Conservation (phyloP, 2,888 invertebrate species). For the Volucella bombylans region DNA sequence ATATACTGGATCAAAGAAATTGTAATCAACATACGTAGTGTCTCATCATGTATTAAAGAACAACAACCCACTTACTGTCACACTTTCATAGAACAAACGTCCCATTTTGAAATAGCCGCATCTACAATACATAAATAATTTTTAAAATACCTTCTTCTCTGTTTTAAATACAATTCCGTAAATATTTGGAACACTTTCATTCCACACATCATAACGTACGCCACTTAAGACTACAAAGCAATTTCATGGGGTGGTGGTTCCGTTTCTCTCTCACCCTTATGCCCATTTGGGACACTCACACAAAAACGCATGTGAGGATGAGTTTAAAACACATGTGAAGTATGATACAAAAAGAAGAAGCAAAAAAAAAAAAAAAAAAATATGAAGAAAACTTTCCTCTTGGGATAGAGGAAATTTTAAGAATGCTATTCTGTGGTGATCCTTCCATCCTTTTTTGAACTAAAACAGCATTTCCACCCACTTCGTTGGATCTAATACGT, state of each 20-base stretch:
- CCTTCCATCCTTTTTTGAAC: slow-evolving; percentile 10
- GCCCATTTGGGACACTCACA: slow-evolving; percentile 31
- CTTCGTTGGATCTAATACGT: neutral
- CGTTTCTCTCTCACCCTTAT: slow-evolving; percentile 2
- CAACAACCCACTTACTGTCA: too few species aligned
- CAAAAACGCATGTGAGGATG: too few species aligned
- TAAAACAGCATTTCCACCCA: neutral
- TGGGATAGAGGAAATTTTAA: slow-evolving; percentile 24
- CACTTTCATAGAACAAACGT: too few species aligned
- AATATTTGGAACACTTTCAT: neutral
- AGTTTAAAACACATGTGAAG: neutral
- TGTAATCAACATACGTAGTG: too few species aligned
- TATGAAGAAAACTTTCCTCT: slow-evolving; percentile 36
- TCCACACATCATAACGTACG: neutral
- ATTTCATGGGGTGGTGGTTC: slow-evolving; percentile 14
- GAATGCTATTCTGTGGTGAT: slow-evolving; percentile 55
- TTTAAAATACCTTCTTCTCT: too few species aligned
- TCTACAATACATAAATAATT: too few species aligned
- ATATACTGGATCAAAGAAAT: too few species aligned
- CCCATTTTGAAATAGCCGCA: too few species aligned
- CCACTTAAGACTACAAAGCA: slow-evolving; percentile 25
- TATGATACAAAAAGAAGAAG: neutral
- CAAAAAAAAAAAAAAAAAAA: slow-evolving; percentile 11
- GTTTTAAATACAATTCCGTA: neutral
- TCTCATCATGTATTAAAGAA: too few species aligned